These are phyloP conservation scores for Pogonomyrmex barbatus DNA, from an alignment of 1,140 invertebrate genomes.

Conservation along the genomic window DNA sequence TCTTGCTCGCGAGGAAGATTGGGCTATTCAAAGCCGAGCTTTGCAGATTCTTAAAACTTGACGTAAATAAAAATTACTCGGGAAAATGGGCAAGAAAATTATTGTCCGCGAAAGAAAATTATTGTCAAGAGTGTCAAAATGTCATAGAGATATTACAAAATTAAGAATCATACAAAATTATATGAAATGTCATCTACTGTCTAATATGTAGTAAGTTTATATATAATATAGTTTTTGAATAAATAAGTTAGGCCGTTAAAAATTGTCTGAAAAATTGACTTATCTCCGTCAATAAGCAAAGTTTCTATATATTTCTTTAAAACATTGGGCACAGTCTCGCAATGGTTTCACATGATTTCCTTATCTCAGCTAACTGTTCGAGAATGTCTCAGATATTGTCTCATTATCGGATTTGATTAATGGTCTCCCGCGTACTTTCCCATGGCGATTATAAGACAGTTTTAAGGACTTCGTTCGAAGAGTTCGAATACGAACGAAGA, in stretches of 20 bases:
- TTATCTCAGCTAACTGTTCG: conserved; percentile 15
- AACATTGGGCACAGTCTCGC: not conserved
- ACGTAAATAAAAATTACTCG: not conserved
- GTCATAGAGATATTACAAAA: not conserved
- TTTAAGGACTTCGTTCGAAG: conserved; percentile 32
- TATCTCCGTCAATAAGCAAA: not conserved
- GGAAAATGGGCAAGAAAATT: too few relatives aligned
- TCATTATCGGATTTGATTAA: conserved; percentile 60
- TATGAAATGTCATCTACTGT: not conserved
- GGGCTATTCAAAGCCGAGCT: conserved; percentile 2
- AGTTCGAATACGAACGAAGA: conserved; percentile 52
- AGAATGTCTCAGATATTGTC: conserved; percentile 56
- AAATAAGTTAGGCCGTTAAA: not conserved
- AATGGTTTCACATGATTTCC: conserved; percentile 12
- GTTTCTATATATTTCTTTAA: not conserved
- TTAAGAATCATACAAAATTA: not conserved
- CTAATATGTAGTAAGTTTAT: too few relatives aligned
- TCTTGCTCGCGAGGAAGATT: not conserved
- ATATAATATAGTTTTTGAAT: not conserved
- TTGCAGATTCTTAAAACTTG: conserved; percentile 24
- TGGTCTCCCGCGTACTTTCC: conserved; percentile 25
- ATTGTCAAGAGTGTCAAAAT: conserved; percentile 5
- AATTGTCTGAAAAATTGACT: not conserved
- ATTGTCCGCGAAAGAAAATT: not conserved
- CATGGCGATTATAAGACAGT: conserved; percentile 54